phyloP scores from a whole-genome alignment of 2,113 vertebrate species.

The Semnornis frantzii region DNA sequence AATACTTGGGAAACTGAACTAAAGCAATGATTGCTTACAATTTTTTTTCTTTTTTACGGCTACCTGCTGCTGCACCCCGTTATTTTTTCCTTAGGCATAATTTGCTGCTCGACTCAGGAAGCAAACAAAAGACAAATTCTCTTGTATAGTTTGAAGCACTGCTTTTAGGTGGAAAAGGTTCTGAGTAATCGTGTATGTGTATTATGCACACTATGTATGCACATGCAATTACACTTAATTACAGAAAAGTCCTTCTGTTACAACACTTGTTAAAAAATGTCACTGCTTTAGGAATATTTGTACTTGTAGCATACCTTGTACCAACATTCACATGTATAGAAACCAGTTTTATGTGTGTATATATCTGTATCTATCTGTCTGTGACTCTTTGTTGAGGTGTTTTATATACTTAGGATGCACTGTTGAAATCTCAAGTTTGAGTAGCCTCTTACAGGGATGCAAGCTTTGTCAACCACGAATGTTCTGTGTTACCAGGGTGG shows the following conservation, averaged over 20 bases:
- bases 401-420: background rate
- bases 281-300: background rate
- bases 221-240: background rate
- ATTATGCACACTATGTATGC: background rate
- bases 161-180: background rate
- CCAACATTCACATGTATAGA: background rate
- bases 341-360: background rate
- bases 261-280: background rate
- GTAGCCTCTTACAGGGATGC: background rate
- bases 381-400: background rate
- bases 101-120: background rate
- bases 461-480: background rate
- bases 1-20: background rate
- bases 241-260: background rate
- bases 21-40: background rate
- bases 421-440: background rate
- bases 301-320: background rate
- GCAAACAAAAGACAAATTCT: background rate
- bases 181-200: background rate
- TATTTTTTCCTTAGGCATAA: background rate
- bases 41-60: slow-evolving; percentile 11
- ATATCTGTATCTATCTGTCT: too few relatives aligned
- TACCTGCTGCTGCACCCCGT: background rate
- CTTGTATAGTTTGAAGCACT: background rate
- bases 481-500: background rate